phyloP scores from a whole-genome alignment of 2,888 invertebrate genomes.

The Iselma pallidipennis region DNA sequence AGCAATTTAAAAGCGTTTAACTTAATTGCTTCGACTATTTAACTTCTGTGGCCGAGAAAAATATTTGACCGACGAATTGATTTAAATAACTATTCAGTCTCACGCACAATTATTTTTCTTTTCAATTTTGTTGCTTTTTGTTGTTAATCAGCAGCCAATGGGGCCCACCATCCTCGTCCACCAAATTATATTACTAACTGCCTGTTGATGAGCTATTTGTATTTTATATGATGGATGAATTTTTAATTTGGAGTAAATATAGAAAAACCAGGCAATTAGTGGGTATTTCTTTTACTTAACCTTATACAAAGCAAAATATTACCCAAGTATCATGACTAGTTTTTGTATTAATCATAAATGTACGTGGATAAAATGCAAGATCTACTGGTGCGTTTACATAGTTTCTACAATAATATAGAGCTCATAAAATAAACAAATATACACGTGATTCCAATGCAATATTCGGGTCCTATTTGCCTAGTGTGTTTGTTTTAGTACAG shows the following conservation, averaged over 20 bases:
- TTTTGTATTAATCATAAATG: not conserved
- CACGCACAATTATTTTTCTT: slow-evolving; percentile 20
- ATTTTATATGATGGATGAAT: not conserved
- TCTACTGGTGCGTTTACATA: not conserved
- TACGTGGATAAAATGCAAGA: not conserved
- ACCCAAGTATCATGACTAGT: too few relatives aligned
- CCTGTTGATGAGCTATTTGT: not conserved
- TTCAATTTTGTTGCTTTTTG: not conserved
- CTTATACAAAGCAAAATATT: not conserved
- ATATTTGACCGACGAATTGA: slow-evolving; percentile 25
- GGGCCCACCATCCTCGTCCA: not conserved
- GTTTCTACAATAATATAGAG: not conserved
- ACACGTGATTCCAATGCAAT: not conserved
- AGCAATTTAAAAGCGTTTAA: slow-evolving; percentile 28
- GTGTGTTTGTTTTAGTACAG: not conserved
- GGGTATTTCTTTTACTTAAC: not conserved
- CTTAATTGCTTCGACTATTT: slow-evolving; percentile 23
- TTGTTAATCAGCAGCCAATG: not conserved
- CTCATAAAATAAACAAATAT: not conserved
- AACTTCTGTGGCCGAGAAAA: slow-evolving; percentile 13
- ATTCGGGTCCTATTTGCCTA: not conserved
- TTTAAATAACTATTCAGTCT: slow-evolving; percentile 24
- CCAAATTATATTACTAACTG: not conserved
- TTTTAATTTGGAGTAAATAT: too few relatives aligned
- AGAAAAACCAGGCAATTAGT: not conserved